These are phyloP conservation scores for Dendroctonus ponderosae DNA, from an alignment of 1,140 invertebrate species.

Conservation along the genomic window DNA sequence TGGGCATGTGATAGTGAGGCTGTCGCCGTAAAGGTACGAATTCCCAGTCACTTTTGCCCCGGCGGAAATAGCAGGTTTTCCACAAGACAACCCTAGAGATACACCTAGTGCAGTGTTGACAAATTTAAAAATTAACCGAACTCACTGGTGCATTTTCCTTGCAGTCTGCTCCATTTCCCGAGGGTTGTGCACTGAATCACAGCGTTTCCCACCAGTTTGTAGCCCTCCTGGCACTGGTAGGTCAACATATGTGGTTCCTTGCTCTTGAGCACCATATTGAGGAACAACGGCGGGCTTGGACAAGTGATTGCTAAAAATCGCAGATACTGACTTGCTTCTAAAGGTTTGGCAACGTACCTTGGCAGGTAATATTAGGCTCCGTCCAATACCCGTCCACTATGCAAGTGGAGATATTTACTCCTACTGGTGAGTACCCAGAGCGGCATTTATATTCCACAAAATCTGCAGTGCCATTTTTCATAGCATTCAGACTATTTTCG, in stretches of 20 bases:
- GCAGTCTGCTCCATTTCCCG: conserved; percentile 57
- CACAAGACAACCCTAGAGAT: conserved; percentile 42
- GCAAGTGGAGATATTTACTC: conserved; percentile 49
- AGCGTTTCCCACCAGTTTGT: conserved; percentile 54
- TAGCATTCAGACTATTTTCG: conserved; percentile 41
- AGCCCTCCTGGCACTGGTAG: conserved; percentile 55
- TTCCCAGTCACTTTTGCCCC: conserved; percentile 39
- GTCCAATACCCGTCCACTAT: conserved; percentile 54
- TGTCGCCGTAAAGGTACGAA: conserved; percentile 45
- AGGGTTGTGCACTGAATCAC: conserved; percentile 53
- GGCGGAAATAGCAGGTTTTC: conserved; percentile 38
- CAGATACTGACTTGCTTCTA: background rate
- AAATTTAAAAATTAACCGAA: conserved; percentile 25
- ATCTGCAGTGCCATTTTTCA: conserved; percentile 38
- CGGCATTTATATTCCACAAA: conserved; percentile 51
- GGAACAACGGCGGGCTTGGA: conserved; percentile 42
- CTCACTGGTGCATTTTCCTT: conserved; percentile 55
- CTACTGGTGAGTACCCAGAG: conserved; percentile 50
- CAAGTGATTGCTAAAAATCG: conserved; percentile 46
- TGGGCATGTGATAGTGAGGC: conserved; percentile 38
- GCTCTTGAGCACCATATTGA: conserved; percentile 35
- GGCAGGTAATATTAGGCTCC: conserved; percentile 49
- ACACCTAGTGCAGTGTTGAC: conserved; percentile 7
- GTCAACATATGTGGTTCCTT: conserved; percentile 48
- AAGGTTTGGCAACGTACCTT: conserved; percentile 39